Percentiles rank a stretch among this genome's conserved stretches.
These are phyloP conservation scores for Drusus annulatus DNA, from an alignment of 1,140 invertebrate species.

Conservation along the genomic window DNA sequence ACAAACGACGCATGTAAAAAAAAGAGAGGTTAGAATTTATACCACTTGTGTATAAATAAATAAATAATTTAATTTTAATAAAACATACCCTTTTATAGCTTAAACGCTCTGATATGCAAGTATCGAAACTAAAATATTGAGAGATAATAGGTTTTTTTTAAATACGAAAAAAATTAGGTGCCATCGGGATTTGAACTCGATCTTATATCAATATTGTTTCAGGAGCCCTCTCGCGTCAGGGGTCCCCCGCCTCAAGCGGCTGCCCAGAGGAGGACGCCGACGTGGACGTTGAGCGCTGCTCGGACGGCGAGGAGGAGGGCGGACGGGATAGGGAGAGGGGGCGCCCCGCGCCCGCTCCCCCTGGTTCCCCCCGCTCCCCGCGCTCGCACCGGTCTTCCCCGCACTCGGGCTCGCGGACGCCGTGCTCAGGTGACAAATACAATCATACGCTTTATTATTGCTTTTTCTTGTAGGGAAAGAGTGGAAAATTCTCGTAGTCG, in stretches of 20 bases:
- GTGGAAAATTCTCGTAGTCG: no score
- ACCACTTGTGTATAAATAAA: no score
- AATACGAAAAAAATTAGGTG: no score
- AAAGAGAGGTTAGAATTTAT: no score
- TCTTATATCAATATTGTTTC: slow-evolving; percentile 26
- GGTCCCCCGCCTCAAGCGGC: slow-evolving; percentile 68
- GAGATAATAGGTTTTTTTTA: no score
- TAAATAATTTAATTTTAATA: no score
- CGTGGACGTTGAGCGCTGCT: slow-evolving; percentile 70
- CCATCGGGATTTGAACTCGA: background rate
- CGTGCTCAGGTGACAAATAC: slow-evolving; percentile 66
- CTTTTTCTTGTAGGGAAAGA: slow-evolving; percentile 41
- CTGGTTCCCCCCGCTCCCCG: slow-evolving; percentile 60
- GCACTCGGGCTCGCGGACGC: slow-evolving; percentile 59
- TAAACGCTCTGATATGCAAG: no score
- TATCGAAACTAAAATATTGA: no score
- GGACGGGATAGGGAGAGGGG: slow-evolving; percentile 54
- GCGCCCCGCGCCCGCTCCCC: slow-evolving; percentile 59
- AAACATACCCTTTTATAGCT: no score
- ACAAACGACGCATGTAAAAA: no score
- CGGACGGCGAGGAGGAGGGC: slow-evolving; percentile 64
- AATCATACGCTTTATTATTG: slow-evolving; percentile 58
- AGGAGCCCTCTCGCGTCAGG: slow-evolving; percentile 68
- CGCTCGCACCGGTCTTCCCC: slow-evolving; percentile 62
- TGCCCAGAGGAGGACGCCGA: slow-evolving; percentile 68